Evolutionary conservation across 1,140 invertebrate species (phyloP).

Genomic region (Caenorhabditis tropicalis): DNA sequence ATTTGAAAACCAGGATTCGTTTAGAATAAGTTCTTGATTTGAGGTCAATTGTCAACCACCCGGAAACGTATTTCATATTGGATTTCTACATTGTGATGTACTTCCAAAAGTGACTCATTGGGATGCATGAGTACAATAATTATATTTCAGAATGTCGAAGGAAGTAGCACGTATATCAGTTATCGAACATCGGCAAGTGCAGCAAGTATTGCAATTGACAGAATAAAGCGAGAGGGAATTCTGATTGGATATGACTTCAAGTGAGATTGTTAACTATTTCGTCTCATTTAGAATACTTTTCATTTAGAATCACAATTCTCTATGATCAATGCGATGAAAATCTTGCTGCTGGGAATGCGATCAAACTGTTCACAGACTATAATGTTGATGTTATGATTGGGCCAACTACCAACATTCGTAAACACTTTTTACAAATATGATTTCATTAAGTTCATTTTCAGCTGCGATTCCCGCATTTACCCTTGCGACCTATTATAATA

Average conservation of each 20-base stretch:
- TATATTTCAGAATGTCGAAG: slow-evolving; percentile 30
- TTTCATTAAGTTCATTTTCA: not conserved
- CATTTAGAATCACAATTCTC: not conserved
- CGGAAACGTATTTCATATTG: slow-evolving; percentile 21
- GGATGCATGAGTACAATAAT: not conserved
- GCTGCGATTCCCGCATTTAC: not conserved
- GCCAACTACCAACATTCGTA: slow-evolving; percentile 11
- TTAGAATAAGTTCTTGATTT: not conserved
- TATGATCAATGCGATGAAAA: slow-evolving; percentile 26
- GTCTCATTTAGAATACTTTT: not conserved
- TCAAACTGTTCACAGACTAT: not conserved
- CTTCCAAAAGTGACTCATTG: not conserved
- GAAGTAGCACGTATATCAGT: not conserved
- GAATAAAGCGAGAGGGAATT: not conserved
- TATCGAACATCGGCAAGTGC: slow-evolving; percentile 25
- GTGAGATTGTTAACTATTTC: not conserved
- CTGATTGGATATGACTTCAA: slow-evolving; percentile 17
- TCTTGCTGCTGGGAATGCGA: slow-evolving; percentile 21
- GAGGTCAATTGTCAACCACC: slow-evolving; percentile 11
- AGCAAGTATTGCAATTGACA: slow-evolving; percentile 9
- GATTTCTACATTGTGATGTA: slow-evolving; percentile 28
- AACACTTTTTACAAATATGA: not conserved
- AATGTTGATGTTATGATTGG: slow-evolving; percentile 26
- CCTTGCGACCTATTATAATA: not conserved
- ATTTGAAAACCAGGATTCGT: not conserved